phyloP scores from a whole-genome alignment of 2,797 vertebrate genomes.

The Gymnodraco acuticeps region DNA sequence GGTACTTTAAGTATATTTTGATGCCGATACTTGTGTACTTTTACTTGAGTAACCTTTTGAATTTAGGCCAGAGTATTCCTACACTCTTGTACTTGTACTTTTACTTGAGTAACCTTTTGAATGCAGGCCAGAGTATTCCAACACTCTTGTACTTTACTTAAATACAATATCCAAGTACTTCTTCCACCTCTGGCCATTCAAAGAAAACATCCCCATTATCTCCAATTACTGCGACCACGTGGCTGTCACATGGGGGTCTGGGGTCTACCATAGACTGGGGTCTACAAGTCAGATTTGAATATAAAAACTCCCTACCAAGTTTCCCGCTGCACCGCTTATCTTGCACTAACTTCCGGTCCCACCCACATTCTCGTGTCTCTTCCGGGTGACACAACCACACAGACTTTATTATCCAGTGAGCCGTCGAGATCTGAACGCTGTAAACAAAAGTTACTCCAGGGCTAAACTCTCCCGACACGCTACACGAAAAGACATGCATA shows the following conservation, averaged over 20 bases:
- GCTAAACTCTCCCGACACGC: conserved; percentile 53
- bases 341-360: conserved; percentile 69
- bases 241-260: conserved; percentile 5
- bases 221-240: conserved; percentile 1
- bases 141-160: no score
- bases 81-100: no score
- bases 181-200: not conserved
- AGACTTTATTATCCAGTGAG: conserved; percentile 55
- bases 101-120: no score
- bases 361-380: conserved; percentile 75
- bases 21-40: no score
- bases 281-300: not conserved
- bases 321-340: conserved; percentile 74
- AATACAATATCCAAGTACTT: no score
- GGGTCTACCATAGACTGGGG: no score
- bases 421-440: conserved; percentile 58
- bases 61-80: no score
- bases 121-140: no score
- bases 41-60: no score
- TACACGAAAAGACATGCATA: conserved; percentile 84
- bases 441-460: conserved; percentile 78
- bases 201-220: not conserved
- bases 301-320: conserved; percentile 37
- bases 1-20: no score
- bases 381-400: conserved; percentile 72